phyloP scores from a whole-genome alignment of 2,888 invertebrate genomes.

The Exephanes ischioxanthus region DNA sequence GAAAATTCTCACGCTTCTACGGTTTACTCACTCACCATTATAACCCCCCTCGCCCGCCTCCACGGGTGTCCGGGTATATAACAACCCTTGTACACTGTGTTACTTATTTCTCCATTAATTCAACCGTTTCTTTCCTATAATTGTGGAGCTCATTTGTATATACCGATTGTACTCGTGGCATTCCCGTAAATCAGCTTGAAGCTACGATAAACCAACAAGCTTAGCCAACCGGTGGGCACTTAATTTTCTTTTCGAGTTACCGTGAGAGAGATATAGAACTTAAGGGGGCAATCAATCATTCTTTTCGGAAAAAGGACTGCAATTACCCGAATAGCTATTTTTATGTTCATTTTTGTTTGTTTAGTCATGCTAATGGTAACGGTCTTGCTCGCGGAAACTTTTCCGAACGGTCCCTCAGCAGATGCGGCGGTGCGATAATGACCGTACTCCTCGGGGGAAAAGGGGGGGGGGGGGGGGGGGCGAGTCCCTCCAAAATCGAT shows the following conservation, averaged over 20 bases:
- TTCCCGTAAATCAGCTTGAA: conserved; percentile 20
- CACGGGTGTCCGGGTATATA: neutral
- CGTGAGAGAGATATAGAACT: conserved; percentile 25
- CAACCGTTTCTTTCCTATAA: conserved; percentile 18
- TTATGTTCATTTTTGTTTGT: conserved; percentile 6
- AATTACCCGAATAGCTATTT: conserved; percentile 16
- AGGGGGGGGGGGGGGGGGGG: neutral
- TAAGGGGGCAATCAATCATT: conserved; percentile 34
- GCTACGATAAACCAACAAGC: conserved; percentile 34
- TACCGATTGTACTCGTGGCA: conserved; percentile 20
- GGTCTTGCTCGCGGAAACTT: neutral
- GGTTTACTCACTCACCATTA: conserved; percentile 13
- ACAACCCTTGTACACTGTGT: neutral
- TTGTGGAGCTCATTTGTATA: conserved; percentile 48
- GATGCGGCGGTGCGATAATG: conserved; percentile 12
- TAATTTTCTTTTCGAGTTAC: conserved; percentile 28
- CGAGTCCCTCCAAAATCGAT: neutral
- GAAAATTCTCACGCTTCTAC: conserved; percentile 62
- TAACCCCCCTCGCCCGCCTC: neutral
- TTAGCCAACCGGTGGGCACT: conserved; percentile 2
- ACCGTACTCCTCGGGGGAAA: neutral
- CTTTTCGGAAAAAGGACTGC: conserved; percentile 9
- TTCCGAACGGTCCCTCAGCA: neutral
- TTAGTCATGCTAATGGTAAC: neutral
- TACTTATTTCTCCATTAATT: conserved; percentile 1